These are phyloP conservation scores for Oncorhynchus kisutch DNA, from an alignment of 2,113 vertebrate genomes.

Conservation along the genomic window DNA sequence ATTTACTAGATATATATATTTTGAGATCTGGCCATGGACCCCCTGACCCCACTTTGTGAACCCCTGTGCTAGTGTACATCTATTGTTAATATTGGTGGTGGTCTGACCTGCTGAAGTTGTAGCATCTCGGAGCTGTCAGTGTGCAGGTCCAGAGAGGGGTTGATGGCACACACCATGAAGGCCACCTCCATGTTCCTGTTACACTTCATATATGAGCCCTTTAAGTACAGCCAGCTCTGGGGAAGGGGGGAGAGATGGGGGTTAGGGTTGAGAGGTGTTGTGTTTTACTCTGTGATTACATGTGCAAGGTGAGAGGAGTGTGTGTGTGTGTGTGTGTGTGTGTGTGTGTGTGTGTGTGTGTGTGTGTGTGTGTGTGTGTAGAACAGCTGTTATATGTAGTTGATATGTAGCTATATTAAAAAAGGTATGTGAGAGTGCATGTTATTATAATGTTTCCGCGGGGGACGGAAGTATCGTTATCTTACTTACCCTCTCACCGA, in stretches of 20 bases:
- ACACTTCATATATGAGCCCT: constrained; percentile 89
- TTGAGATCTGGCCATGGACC: too few relatives aligned
- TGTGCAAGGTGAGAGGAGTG: too few relatives aligned
- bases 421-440: neutral
- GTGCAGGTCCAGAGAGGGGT: constrained; percentile 89
- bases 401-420: too few relatives aligned
- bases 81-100: too few relatives aligned
- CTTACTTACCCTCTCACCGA: constrained; percentile 85
- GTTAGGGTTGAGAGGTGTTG: neutral
- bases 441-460: neutral
- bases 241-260: neutral
- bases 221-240: constrained; percentile 91
- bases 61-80: neutral
- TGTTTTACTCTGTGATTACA: too few relatives aligned
- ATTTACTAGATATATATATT: too few relatives aligned
- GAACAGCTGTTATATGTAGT: too few relatives aligned
- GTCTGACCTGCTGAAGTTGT: constrained; percentile 85
- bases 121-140: constrained; percentile 88
- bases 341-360: too few relatives aligned
- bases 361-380: too few relatives aligned
- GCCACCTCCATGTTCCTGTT: constrained; percentile 92
- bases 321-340: too few relatives aligned
- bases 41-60: too few relatives aligned
- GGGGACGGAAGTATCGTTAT: neutral
- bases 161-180: constrained; percentile 93